A percentile compares a stretch with the other conserved stretches of the same genome.
Conservation (phyloP, 2,797 vertebrate genomes). For the Peromyscus attwateri region DNA sequence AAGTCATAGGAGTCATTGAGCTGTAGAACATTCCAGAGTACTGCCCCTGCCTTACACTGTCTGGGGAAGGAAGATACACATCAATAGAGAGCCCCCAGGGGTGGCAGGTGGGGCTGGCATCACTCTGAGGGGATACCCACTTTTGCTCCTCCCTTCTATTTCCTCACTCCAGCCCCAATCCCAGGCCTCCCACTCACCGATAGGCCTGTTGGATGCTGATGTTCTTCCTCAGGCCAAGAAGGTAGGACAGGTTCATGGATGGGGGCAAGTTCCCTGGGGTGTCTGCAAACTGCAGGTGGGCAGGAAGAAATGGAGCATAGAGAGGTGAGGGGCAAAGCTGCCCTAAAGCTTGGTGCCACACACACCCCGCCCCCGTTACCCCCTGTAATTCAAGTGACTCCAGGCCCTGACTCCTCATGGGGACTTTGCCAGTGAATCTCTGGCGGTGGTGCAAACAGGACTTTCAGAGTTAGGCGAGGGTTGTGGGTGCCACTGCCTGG, state of each 20-base stretch:
- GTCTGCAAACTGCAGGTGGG: constrained; percentile 86
- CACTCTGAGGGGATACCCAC: constrained; percentile 65
- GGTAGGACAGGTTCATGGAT: constrained; percentile 84
- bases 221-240: constrained; percentile 86
- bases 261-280: constrained; percentile 88
- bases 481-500: background rate
- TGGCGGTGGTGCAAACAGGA: background rate
- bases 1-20: constrained; percentile 84
- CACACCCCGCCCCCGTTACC: rapidly evolving
- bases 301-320: background rate
- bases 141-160: too few relatives aligned
- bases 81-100: constrained; percentile 81
- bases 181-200: constrained; percentile 82
- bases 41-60: constrained; percentile 85
- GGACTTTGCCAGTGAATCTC: background rate
- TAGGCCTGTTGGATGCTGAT: constrained; percentile 86
- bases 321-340: background rate
- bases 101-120: constrained; percentile 89
- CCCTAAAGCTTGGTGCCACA: background rate
- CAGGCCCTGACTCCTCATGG: background rate
- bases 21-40: constrained; percentile 88
- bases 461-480: background rate
- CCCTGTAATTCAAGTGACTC: background rate
- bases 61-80: constrained; percentile 84
- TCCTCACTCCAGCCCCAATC: background rate